Conservation (phyloP, 2,888 invertebrate species). For the Minunthozetes semirufus region DNA sequence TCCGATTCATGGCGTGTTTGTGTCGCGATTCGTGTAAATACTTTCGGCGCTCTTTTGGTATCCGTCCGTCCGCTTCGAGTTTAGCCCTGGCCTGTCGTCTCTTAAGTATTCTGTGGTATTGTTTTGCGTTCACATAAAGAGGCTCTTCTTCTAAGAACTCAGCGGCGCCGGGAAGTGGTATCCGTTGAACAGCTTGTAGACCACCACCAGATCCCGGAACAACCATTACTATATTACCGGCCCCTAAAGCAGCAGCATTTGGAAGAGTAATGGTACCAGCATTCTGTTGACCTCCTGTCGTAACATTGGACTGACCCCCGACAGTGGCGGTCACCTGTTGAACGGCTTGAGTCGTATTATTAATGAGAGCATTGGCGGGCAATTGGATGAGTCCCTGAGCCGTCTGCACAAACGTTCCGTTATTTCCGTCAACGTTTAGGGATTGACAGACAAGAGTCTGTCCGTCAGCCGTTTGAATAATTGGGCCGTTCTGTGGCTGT, state of each 20-base stretch:
- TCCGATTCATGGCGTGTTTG: constrained; percentile 93
- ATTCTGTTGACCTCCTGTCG: constrained; percentile 36
- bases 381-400: constrained; percentile 22
- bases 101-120: constrained; percentile 92
- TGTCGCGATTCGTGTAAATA: constrained; percentile 97
- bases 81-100: constrained; percentile 88
- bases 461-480: constrained; percentile 53
- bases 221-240: constrained; percentile 48
- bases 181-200: constrained; percentile 48
- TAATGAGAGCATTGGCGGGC: constrained; percentile 9
- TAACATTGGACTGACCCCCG: constrained; percentile 5
- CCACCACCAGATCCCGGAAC: constrained; percentile 53
- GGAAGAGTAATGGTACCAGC: constrained; percentile 41
- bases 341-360: constrained; percentile 25
- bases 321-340: constrained; percentile 45
- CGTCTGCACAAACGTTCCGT: constrained; percentile 40
- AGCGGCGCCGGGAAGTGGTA: constrained; percentile 57
- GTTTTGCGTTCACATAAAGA: constrained; percentile 95
- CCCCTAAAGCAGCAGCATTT: constrained; percentile 38
- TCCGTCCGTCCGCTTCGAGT: constrained; percentile 86
- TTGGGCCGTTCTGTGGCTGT: constrained; percentile 40
- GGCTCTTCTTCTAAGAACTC: constrained; percentile 82
- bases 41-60: constrained; percentile 94
- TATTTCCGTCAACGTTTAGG: constrained; percentile 53
- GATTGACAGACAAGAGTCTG: constrained; percentile 88